Conservation (phyloP, 2,797 vertebrate species). For the Anableps anableps region DNA sequence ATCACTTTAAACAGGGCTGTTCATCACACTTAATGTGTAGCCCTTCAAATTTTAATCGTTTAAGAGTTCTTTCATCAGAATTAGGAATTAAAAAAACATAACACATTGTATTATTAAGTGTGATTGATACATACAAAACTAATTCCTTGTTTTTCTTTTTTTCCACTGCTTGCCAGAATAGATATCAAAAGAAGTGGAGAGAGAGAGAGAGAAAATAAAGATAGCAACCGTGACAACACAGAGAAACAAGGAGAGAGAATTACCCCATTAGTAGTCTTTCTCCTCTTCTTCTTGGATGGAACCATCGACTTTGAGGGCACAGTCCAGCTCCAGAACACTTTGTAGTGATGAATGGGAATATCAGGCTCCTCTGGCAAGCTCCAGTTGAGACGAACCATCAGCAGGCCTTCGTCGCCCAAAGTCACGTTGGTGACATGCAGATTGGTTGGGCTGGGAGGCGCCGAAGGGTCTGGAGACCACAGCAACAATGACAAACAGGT, state of each 20-base stretch:
- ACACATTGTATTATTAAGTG: constrained; percentile 38
- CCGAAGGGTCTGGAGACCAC: constrained; percentile 85
- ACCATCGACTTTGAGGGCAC: constrained; percentile 84
- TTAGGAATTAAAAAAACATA: constrained; percentile 55
- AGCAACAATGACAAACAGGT: constrained; percentile 17
- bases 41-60: constrained; percentile 47
- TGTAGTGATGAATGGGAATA: constrained; percentile 94
- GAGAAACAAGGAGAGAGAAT: constrained; percentile 46
- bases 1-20: constrained; percentile 44
- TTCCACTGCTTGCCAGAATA: constrained; percentile 9
- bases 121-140: constrained; percentile 35
- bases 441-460: constrained; percentile 85
- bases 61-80: constrained; percentile 63
- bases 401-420: constrained; percentile 78
- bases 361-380: constrained; percentile 88
- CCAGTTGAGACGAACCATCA: constrained; percentile 87
- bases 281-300: constrained; percentile 91
- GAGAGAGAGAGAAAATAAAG: background rate
- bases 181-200: background rate
- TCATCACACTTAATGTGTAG: constrained; percentile 58
- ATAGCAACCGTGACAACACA: constrained; percentile 22
- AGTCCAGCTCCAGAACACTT: constrained; percentile 94
- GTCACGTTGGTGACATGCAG: constrained; percentile 85
- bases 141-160: background rate
- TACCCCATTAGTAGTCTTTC: constrained; percentile 92